Conservation (phyloP, 2,113 vertebrate species). For the Gasterosteus aculeatus region DNA sequence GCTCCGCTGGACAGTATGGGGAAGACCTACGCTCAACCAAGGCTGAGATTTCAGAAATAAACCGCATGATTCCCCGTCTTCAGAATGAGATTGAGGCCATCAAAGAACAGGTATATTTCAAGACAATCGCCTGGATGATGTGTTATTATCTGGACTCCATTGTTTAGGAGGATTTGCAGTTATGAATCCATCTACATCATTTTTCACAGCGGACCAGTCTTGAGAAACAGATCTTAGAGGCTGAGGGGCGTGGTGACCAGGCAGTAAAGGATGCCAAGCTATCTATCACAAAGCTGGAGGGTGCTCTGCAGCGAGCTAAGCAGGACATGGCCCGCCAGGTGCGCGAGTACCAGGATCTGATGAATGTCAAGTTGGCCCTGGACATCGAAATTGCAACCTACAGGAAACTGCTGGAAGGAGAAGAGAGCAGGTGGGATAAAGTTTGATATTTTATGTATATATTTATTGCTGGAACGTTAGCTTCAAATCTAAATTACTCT, state of each 20-base stretch:
- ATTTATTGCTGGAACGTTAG: neutral
- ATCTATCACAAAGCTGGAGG: slow-evolving; percentile 87
- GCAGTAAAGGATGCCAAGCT: slow-evolving; percentile 88
- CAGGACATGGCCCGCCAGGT: slow-evolving; percentile 91
- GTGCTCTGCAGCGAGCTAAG: slow-evolving; percentile 88
- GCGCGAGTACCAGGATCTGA: slow-evolving; percentile 92
- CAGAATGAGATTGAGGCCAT: slow-evolving; percentile 84
- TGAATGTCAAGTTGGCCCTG: slow-evolving; percentile 91
- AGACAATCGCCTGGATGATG: neutral
- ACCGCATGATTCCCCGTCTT: slow-evolving; percentile 85
- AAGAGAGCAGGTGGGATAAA: slow-evolving; percentile 86
- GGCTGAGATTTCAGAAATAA: slow-evolving; percentile 87
- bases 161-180: neutral
- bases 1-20: slow-evolving; percentile 80
- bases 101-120: slow-evolving; percentile 87
- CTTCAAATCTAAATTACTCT: slow-evolving; percentile 4
- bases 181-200: neutral
- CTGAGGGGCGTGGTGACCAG: slow-evolving; percentile 89
- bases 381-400: slow-evolving; percentile 96
- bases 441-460: neutral
- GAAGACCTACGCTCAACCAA: slow-evolving; percentile 87
- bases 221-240: slow-evolving; percentile 86
- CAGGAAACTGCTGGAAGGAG: slow-evolving; percentile 91
- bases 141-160: neutral
- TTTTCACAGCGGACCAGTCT: slow-evolving; percentile 83